Conservation (phyloP, 2,113 vertebrate genomes). For the Turnix velox region DNA sequence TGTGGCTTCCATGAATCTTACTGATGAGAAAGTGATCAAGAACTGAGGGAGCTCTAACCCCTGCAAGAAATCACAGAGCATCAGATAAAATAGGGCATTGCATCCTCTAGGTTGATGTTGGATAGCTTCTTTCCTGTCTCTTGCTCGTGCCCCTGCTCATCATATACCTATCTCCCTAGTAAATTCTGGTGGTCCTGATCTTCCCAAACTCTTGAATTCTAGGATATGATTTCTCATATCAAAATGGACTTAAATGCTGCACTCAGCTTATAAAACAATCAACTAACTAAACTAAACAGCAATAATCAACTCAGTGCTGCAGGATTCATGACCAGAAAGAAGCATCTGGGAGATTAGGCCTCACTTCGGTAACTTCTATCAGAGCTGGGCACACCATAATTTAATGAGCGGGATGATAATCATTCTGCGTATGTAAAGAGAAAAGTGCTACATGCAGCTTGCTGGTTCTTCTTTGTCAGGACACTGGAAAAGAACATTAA, state of each 20-base stretch:
- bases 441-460: constrained; percentile 26
- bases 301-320: constrained; percentile 71
- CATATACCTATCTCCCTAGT: not conserved
- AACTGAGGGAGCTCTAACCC: not conserved
- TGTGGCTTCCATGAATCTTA: constrained; percentile 29
- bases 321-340: constrained; percentile 23
- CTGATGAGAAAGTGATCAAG: not conserved
- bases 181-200: constrained; percentile 10
- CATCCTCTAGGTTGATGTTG: not conserved
- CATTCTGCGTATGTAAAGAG: constrained; percentile 18
- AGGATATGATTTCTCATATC: not conserved
- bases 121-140: not conserved
- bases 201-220: constrained; percentile 44
- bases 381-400: not conserved
- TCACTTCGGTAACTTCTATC: constrained; percentile 10
- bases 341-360: not conserved
- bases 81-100: constrained; percentile 36
- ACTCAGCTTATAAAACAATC: constrained; percentile 17
- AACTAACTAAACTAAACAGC: constrained; percentile 56
- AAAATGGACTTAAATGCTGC: constrained; percentile 35
- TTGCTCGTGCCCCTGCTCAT: not conserved
- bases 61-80: not conserved
- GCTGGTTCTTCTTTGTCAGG: not conserved
- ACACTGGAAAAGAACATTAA: not conserved
- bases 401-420: not conserved